phyloP scores from a whole-genome alignment of 2,888 invertebrate species.

The Dicyrtomina minuta region DNA sequence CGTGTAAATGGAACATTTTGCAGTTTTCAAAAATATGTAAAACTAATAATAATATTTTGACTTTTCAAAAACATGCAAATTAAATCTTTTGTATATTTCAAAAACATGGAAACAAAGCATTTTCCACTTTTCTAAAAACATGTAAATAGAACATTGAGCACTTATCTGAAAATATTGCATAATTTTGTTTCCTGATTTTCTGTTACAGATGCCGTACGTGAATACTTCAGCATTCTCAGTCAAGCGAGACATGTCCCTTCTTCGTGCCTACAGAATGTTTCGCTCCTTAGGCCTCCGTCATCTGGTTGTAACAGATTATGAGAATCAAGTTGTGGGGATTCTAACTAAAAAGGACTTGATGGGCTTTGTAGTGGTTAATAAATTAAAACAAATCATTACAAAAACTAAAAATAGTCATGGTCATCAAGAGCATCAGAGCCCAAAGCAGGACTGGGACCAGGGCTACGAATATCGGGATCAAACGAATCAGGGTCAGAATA shows the following conservation, averaged over 20 bases:
- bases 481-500: neutral
- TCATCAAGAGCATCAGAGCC: neutral
- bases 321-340: constrained; percentile 57
- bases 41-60: no score
- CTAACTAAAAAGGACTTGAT: constrained; percentile 59
- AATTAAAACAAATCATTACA: constrained; percentile 47
- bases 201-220: constrained; percentile 55
- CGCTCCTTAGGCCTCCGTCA: constrained; percentile 59
- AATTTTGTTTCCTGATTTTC: no score
- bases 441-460: no score
- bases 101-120: no score
- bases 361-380: constrained; percentile 57
- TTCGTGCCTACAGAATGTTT: constrained; percentile 57
- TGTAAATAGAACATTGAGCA: no score
- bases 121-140: no score
- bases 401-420: neutral
- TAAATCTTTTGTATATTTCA: no score
- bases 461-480: no score
- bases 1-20: no score
- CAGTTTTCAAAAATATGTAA: no score
- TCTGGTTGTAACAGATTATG: constrained; percentile 56
- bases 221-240: constrained; percentile 57
- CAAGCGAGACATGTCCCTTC: constrained; percentile 57
- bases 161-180: no score
- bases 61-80: no score